Evolutionary conservation across 1,140 invertebrate genomes (phyloP).

Genomic region (Trichoplusia ni): DNA sequence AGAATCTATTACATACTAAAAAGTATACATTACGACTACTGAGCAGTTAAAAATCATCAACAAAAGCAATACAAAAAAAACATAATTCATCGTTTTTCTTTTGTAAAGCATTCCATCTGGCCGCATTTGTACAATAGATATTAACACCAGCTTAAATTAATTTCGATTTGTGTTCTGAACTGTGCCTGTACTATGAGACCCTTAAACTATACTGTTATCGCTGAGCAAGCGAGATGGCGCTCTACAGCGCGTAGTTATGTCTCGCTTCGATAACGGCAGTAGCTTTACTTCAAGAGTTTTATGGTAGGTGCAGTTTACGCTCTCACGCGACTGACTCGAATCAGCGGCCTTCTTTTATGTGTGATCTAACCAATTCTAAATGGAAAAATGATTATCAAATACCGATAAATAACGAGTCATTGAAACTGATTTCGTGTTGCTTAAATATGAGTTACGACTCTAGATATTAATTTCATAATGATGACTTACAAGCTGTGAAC

Average conservation of each 20-base stretch:
- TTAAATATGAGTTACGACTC: neutral
- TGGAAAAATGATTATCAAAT: constrained; percentile 41
- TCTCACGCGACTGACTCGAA: constrained; percentile 19
- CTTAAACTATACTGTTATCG: too few relatives aligned
- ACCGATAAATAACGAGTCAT: constrained; percentile 43
- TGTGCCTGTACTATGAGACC: too few relatives aligned
- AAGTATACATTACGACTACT: too few relatives aligned
- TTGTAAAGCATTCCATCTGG: constrained; percentile 5
- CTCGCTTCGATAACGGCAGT: too few relatives aligned
- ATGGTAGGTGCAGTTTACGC: too few relatives aligned
- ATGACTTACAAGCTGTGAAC: neutral
- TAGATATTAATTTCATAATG: constrained; percentile 8
- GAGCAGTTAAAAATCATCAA: neutral
- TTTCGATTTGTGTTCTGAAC: constrained; percentile 53
- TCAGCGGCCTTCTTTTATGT: constrained; percentile 30
- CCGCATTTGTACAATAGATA: constrained; percentile 9
- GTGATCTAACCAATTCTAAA: constrained; percentile 34
- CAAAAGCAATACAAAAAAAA: neutral
- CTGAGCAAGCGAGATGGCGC: too few relatives aligned
- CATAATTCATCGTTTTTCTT: too few relatives aligned
- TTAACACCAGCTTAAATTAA: constrained; percentile 52
- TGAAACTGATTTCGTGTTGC: constrained; percentile 23
- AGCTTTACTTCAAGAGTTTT: too few relatives aligned
- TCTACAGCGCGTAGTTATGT: too few relatives aligned
- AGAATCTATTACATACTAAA: too few relatives aligned